phyloP scores from a whole-genome alignment of 2,888 invertebrate species.

The Mesorhabditis belari region DNA sequence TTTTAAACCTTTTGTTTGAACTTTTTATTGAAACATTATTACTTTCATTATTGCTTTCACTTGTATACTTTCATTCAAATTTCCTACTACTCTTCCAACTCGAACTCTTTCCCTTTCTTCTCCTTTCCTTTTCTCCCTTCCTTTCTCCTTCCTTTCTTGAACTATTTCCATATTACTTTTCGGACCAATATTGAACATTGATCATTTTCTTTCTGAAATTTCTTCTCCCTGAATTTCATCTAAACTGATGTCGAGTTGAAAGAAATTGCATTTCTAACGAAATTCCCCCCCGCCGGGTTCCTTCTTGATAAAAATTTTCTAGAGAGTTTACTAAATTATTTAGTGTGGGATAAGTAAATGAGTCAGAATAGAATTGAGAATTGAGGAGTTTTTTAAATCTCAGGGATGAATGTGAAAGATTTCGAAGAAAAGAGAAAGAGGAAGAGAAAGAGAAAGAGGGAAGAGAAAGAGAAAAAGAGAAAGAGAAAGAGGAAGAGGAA shows the following conservation, averaged over 20 bases:
- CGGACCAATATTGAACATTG: constrained; percentile 10
- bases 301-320: too few species aligned
- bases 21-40: too few species aligned
- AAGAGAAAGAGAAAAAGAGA: constrained; percentile 2
- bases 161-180: constrained; percentile 1
- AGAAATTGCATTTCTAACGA: too few species aligned
- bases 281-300: too few species aligned
- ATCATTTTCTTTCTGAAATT: constrained; percentile 12
- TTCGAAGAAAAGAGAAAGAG: constrained; percentile 1
- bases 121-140: constrained; percentile 1
- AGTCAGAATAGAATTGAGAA: too few species aligned
- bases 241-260: too few species aligned
- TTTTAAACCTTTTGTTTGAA: too few species aligned
- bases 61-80: constrained; percentile 4
- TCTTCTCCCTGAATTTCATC: neutral
- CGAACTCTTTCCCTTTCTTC: constrained; percentile 3
- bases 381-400: too few species aligned
- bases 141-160: neutral
- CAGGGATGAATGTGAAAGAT: too few species aligned
- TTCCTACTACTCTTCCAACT: constrained; percentile 5
- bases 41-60: constrained; percentile 7
- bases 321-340: too few species aligned
- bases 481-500: constrained; percentile 7
- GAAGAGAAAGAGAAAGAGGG: neutral
- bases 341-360: too few species aligned